Evolutionary conservation across 2,888 invertebrate species (phyloP).

Genomic region (Nephrotoma guestfalica): DNA sequence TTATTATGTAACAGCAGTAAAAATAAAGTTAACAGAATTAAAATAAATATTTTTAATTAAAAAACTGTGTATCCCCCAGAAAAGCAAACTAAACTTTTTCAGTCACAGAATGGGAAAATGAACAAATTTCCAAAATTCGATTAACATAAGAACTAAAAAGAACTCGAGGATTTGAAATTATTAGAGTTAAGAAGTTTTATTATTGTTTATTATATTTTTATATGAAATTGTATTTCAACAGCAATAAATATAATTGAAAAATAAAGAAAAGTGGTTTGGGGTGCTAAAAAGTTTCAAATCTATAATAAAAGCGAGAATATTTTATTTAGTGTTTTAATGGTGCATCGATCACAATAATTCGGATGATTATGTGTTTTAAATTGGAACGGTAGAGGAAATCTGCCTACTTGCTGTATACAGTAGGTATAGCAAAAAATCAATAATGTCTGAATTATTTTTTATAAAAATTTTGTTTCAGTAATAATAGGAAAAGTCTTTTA

Average conservation of each 20-base stretch:
- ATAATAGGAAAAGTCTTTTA: no score
- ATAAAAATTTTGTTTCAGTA: no score
- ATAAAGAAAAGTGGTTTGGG: not conserved
- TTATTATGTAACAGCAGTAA: no score
- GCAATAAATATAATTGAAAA: not conserved
- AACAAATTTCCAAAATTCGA: not conserved
- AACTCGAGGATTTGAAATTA: not conserved
- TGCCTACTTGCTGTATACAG: no score
- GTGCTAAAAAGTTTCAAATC: not conserved
- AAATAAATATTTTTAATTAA: not conserved
- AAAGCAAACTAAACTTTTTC: not conserved
- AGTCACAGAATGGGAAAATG: not conserved
- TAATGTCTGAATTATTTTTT: no score
- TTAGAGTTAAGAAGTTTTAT: not conserved
- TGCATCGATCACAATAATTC: not conserved
- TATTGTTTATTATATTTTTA: not conserved
- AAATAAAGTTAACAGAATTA: not conserved
- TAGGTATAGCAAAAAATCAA: no score
- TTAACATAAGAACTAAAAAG: not conserved
- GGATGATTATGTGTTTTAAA: not conserved
- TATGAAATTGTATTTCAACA: not conserved
- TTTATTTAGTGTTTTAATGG: not conserved
- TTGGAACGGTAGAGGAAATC: no score
- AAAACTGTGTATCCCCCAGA: not conserved
- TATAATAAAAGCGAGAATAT: not conserved